Base-by-base conservation (phyloP, 2,888 invertebrate species). In the Linyphia triangularis region DNA sequence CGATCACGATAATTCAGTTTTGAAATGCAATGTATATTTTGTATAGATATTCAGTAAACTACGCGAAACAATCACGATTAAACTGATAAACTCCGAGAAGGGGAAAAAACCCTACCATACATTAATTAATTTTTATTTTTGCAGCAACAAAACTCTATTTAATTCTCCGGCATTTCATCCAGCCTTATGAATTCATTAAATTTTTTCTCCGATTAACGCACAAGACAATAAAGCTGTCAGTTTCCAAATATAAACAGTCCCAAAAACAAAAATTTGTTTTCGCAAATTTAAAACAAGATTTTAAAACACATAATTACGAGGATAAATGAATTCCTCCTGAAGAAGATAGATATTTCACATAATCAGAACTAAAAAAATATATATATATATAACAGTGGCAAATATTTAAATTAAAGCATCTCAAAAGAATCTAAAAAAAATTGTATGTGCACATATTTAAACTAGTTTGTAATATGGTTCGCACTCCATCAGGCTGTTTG, bases 381-480 rank as follows among this genome's bases (percentile, higher is more conserved):
- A 13, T 75, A 63, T 63, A 59, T 33, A 33, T 59, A n/a, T 40
- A 33, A 33, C n/a, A 26, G 63, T 63, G 33, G 77, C 26, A 77
- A 77, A 77, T 61, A 77, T 77, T 61, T 77, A 77, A 77, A 77
- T 63, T 61, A 77, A 77, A 61, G 33, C 37, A 22, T 33, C 37
- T 77, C 19, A 57, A 57, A 73, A 59, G 16, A 70, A 70, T 4
- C 16, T 19, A 33, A 4, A 63, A 73, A 57, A 75, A 75, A 59
- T n/a, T 70, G 26, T 33, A n/a, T 33, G 30, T 30, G 22, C 19
- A 70, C 61, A 63, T 16, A 51, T n/a, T 16, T 24, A 77, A 77
- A 77, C 33, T 16, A 24, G 26, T 77, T 77, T 37, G 61, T 37
- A 26, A 51, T 5, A 51, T 22, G 33, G 63, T 24, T 13, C 59